These are phyloP conservation scores for Cremastinae sp. DNA, from an alignment of 2,888 invertebrate genomes.

Conservation along the genomic window DNA sequence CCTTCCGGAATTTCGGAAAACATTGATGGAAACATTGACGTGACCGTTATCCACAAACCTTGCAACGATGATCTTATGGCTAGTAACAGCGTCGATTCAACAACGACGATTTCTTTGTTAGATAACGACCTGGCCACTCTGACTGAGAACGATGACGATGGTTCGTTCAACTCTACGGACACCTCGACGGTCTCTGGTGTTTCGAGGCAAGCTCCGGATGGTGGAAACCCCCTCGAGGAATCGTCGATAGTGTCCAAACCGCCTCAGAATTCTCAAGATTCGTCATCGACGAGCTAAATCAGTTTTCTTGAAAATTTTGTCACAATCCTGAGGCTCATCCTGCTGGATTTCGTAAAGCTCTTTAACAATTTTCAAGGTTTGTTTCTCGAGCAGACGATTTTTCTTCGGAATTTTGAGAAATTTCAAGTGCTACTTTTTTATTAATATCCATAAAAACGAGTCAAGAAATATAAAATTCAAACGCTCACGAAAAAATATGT, in stretches of 20 bases:
- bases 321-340: too few species aligned
- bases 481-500: too few species aligned
- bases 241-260: constrained; percentile 56
- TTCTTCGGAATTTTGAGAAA: too few species aligned
- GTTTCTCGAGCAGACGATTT: too few species aligned
- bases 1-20: constrained; percentile 70
- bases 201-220: constrained; percentile 77
- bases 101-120: constrained; percentile 54
- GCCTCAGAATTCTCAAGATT: constrained; percentile 59
- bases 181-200: constrained; percentile 68
- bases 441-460: too few species aligned
- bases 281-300: constrained; percentile 64
- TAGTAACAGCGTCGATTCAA: constrained; percentile 66
- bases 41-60: constrained; percentile 69
- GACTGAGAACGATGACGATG: constrained; percentile 65
- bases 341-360: too few species aligned
- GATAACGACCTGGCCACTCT: constrained; percentile 52
- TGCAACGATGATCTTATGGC: constrained; percentile 68
- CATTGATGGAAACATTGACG: constrained; percentile 69
- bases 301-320: neutral
- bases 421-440: too few species aligned
- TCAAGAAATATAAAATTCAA: too few species aligned
- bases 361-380: too few species aligned
- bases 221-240: constrained; percentile 77
- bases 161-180: constrained; percentile 67